Evolutionary conservation across 1,140 invertebrate genomes (phyloP), one percentile per base, ranked within the genome.

Genomic region (Drosophila elegans): DNA sequence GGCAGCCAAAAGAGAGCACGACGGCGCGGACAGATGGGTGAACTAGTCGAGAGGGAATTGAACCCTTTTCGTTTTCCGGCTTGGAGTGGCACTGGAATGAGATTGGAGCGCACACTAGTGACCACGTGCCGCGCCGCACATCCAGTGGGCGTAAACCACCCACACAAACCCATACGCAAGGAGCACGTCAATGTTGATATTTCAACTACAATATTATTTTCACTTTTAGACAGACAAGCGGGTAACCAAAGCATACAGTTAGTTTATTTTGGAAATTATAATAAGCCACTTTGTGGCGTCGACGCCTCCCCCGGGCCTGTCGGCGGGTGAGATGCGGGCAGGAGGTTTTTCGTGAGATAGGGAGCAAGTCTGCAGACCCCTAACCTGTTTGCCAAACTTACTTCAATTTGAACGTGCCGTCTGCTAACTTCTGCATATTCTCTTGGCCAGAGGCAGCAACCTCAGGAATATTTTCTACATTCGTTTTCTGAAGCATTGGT

Each of bases 251-350:
- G 57, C 67, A 69, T 48, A 60, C 72, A 76, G 60, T 80, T 61
- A 74, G 84, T 80, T 83, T 89, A 78, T 88, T 80, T 83, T 71
- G 73, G 46, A 80, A 88, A 89, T 68, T 89, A 89, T 84, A 89
- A 84, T 80, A 84, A 88, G 77, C 79, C 68, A 83, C 80, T 74
- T 56, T 71, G 84, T 53, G 52, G 67, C 53, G 32, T 13, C 39
- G 46, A n/a, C 46, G 2, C n/a, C 25, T 27, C 45, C 12, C 59
- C 12, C 27, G 9, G 5, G 4, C 27, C 21, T 16, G 7, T 4
- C 34, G 11, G 9, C 16, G 13, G 12, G 12, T 16, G 39, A 21
- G 9, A 29, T n/a, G n/a, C 5, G 4, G 6, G 4, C 27, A 29
- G 25, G 12, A 29, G 25, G 6, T 10, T 9, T 9, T 0, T 10